Evolutionary conservation across 2,113 vertebrate genomes (phyloP).

Genomic region (Hydropotes inermis): DNA sequence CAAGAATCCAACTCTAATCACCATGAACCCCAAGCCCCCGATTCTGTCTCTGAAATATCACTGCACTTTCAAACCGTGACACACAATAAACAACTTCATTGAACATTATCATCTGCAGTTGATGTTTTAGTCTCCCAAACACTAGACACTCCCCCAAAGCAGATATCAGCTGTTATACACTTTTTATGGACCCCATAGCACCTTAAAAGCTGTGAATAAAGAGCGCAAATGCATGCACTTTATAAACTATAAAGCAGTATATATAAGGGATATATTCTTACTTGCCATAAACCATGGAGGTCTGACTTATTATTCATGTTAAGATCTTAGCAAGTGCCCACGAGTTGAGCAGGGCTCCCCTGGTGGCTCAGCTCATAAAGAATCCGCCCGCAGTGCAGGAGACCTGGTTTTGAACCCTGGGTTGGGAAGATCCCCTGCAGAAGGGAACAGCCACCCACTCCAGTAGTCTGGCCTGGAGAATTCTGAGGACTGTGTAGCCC

Average conservation of each 20-base stretch:
- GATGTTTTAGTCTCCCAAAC: not conserved
- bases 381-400: not conserved
- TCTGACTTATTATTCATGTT: not conserved
- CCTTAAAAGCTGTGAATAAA: not conserved
- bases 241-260: not conserved
- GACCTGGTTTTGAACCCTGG: not conserved
- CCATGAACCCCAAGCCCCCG: not conserved
- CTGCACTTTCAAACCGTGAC: not conserved
- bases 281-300: not conserved
- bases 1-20: not conserved
- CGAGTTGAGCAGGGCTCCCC: not conserved
- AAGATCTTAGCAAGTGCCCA: not conserved
- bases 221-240: not conserved
- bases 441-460: not conserved
- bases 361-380: not conserved
- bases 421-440: not conserved
- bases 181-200: not conserved
- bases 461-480: not conserved
- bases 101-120: not conserved
- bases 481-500: not conserved
- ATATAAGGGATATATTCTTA: not conserved
- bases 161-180: not conserved
- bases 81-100: not conserved
- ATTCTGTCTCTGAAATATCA: not conserved
- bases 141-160: not conserved